Conservation (phyloP, 2,888 invertebrate species). For the Heterodera filipjevi region DNA sequence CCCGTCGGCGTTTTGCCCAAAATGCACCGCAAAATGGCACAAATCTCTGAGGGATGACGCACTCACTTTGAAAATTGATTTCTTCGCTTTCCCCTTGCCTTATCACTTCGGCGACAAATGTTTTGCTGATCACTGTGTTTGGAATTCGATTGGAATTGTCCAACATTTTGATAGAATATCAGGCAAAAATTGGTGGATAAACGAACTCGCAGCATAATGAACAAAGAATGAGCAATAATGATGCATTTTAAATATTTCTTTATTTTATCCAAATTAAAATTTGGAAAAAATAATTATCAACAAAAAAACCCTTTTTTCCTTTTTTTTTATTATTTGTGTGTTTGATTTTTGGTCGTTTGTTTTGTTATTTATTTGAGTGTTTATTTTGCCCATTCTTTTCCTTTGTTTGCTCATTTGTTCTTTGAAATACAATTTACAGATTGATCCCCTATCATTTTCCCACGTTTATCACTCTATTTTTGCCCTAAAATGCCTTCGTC, state of each 20-base stretch:
- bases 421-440: not conserved
- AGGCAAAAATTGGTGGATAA: not conserved
- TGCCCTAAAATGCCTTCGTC: not conserved
- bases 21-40: not conserved
- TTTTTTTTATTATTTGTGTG: not conserved
- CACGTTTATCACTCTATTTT: not conserved
- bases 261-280: too few species aligned
- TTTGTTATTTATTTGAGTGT: not conserved
- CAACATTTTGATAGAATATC: constrained; percentile 2
- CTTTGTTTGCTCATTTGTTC: too few species aligned
- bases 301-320: not conserved
- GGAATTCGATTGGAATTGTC: constrained; percentile 2
- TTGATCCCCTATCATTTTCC: not conserved
- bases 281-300: too few species aligned
- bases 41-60: not conserved
- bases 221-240: too few species aligned
- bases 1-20: not conserved
- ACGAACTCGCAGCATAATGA: not conserved
- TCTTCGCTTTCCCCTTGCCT: not conserved
- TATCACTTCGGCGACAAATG: not conserved
- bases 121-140: constrained; percentile 2
- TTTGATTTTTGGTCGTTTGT: not conserved
- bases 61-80: not conserved
- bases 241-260: too few species aligned
- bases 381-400: not conserved